A percentile compares a stretch with the other conserved stretches of the same genome.
These are phyloP conservation scores for Phoebastria nigripes DNA, from an alignment of 2,797 vertebrate species.

Conservation along the genomic window DNA sequence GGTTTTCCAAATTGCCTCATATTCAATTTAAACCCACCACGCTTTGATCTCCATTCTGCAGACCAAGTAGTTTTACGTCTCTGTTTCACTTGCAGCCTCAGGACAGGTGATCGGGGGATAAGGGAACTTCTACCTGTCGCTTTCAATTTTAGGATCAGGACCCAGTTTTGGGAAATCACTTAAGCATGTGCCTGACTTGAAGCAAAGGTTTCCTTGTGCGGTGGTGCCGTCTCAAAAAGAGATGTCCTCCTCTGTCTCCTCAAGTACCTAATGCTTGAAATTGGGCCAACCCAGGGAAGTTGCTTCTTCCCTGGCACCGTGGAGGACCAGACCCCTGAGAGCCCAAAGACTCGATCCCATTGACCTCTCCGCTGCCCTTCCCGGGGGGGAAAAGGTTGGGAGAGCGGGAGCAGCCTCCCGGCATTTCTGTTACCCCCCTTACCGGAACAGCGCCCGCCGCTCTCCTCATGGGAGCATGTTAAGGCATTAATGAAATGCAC, in stretches of 20 bases:
- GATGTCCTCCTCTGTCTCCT: background rate
- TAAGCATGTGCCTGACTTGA: background rate
- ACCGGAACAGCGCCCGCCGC: slow-evolving; percentile 45
- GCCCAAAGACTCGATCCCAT: background rate
- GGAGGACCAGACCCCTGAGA: background rate
- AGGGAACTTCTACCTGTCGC: background rate
- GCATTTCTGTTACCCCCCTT: slow-evolving; percentile 72
- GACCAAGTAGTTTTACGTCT: background rate
- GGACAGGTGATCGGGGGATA: fast-evolving
- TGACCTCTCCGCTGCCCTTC: background rate
- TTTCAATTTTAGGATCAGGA: slow-evolving; percentile 3
- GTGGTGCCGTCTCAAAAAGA: background rate
- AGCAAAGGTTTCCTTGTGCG: background rate
- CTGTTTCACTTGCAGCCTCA: background rate
- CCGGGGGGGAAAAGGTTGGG: background rate
- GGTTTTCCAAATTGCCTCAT: background rate
- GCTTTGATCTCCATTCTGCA: background rate
- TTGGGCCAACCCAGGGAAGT: background rate
- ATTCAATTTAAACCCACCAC: background rate
- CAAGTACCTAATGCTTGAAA: background rate
- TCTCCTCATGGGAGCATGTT: slow-evolving; percentile 80
- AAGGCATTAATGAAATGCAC: slow-evolving; percentile 89
- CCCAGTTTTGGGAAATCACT: background rate
- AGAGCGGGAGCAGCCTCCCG: background rate
- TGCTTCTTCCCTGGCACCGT: fast-evolving